Base-by-base conservation (phyloP, 2,888 invertebrate species). In the Agrochola macilenta region DNA sequence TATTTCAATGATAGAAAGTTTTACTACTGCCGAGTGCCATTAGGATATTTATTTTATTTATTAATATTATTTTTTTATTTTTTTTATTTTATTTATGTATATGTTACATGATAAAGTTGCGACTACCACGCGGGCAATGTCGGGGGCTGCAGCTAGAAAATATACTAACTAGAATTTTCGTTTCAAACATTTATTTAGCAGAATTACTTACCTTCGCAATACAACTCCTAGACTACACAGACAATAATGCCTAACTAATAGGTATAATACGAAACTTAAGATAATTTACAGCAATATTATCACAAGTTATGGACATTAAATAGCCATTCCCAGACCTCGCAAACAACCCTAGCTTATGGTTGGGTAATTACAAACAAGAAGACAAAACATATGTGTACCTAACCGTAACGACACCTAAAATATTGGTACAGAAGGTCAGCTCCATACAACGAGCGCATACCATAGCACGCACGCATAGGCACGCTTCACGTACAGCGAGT, bases 311-410 rank as follows among this genome's bases (percentile, higher is more conserved):
- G 73, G 60, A 64, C 64, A 71, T 83, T 74, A 83, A 78, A 74
- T 72, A 71, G 0, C 70, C 70, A 71, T 82, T 69, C 57, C 52
- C 64, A 74, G 58, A 60, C 69, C 58, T 39, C n/a, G 60, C n/a
- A 11, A 12, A 17, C 52, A 68, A 30, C 60, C 82, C 82, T 52
- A 61, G 74, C 82, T 71, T 83, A 85, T 82, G 78, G 70, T 71
- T 17, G 64, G 74, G 64, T 83, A 85, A 82, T 83, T 85, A 77
- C 61, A 77, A 70, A 77, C 77, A 72, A 72, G 78, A 68, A 46
- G 49, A 64, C 58, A 43, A 49, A 52, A 76, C 61, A 66, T 73
- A 76, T 63, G 72, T 80, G 72, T 80, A 60, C 5, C 43, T 46
- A 65, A 30, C 39, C 20, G 30, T 65, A 30, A 23, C 7, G 9